A percentile compares a stretch with the other conserved stretches of the same genome.
These are phyloP conservation scores for Linepithema humile DNA, from an alignment of 1,140 invertebrate genomes.

Conservation along the genomic window DNA sequence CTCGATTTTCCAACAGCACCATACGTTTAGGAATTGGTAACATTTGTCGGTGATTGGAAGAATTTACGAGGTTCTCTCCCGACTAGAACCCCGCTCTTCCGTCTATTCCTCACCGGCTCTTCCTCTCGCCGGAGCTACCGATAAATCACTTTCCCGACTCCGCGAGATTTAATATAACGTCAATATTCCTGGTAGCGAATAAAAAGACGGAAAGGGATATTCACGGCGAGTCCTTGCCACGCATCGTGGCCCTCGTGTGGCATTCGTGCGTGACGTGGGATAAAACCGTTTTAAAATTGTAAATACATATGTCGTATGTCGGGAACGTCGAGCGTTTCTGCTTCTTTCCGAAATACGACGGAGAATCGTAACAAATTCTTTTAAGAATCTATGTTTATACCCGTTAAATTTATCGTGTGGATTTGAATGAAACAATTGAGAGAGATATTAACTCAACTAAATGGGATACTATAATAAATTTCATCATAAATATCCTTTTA, in stretches of 20 bases:
- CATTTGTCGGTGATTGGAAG: conserved; percentile 80
- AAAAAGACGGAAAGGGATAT: conserved; percentile 45
- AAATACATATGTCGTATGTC: conserved; percentile 52
- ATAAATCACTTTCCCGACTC: conserved; percentile 78
- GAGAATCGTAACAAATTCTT: not conserved
- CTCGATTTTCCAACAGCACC: conserved; percentile 33
- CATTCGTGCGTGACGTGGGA: conserved; percentile 31
- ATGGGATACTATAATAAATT: not conserved
- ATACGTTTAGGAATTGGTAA: conserved; percentile 75
- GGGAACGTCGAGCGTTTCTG: conserved; percentile 26
- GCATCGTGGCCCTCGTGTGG: conserved; percentile 24
- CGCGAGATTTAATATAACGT: conserved; percentile 77
- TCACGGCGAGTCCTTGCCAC: conserved; percentile 42
- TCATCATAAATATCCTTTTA: not conserved
- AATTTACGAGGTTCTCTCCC: conserved; percentile 74
- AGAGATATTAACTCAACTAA: not conserved
- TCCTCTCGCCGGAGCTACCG: conserved; percentile 68
- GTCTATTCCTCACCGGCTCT: conserved; percentile 69
- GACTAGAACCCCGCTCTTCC: conserved; percentile 40
- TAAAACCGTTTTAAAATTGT: conserved; percentile 54
- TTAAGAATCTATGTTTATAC: not conserved
- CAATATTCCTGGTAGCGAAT: conserved; percentile 68
- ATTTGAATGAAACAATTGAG: not conserved
- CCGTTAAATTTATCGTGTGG: not conserved
- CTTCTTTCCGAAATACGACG: not conserved